Percentiles rank a stretch among this genome's conserved stretches.
Conservation (phyloP, 1,140 invertebrate genomes). For the Pogonomyrmex barbatus region DNA sequence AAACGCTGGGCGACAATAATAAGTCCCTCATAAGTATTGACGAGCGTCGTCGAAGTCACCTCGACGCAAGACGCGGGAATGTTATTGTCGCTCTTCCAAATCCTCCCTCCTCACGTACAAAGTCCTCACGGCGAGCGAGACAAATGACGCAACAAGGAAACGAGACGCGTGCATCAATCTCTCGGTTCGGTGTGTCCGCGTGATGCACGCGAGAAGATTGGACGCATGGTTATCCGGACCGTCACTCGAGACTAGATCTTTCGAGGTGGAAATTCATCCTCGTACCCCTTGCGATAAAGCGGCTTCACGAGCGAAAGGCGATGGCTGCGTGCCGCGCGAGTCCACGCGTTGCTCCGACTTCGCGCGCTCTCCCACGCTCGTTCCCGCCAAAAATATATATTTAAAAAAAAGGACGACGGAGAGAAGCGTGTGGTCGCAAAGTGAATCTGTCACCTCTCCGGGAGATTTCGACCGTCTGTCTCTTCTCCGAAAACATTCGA, state of each 20-base stretch:
- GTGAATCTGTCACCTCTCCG: no score
- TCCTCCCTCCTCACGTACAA: not conserved
- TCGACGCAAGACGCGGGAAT: not conserved
- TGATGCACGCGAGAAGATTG: not conserved
- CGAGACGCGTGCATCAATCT: not conserved
- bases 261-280: not conserved
- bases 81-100: not conserved
- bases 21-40: not conserved
- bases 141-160: not conserved
- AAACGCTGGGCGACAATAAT: constrained; percentile 3
- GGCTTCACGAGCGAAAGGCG: not conserved
- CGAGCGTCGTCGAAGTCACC: not conserved
- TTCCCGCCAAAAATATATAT: constrained; percentile 23
- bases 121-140: no score
- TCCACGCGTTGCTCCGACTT: not conserved
- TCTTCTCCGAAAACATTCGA: not conserved
- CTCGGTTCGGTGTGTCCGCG: no score
- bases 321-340: not conserved
- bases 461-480: not conserved
- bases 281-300: not conserved
- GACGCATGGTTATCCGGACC: no score
- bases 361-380: not conserved
- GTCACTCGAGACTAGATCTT: not conserved
- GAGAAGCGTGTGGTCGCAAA: not conserved
- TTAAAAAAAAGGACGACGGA: not conserved